These are phyloP conservation scores for Hyperoplus lanceolatus DNA, from an alignment of 2,797 vertebrate species.

Conservation along the genomic window DNA sequence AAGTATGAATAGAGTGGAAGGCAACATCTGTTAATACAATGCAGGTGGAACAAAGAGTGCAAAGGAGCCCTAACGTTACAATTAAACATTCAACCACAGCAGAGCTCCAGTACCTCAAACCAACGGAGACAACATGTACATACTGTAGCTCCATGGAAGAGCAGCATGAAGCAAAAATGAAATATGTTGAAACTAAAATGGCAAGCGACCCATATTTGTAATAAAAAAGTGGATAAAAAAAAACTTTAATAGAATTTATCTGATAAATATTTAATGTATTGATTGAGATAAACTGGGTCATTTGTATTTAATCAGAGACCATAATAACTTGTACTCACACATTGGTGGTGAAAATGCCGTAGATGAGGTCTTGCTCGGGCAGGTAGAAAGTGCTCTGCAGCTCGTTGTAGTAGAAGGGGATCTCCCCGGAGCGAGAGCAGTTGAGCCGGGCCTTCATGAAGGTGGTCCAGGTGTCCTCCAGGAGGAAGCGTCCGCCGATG, in stretches of 20 bases:
- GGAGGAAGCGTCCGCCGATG: conserved; percentile 94
- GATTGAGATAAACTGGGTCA: too few relatives aligned
- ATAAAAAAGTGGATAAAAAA: too few relatives aligned
- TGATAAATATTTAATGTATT: too few relatives aligned
- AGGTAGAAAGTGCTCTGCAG: conserved; percentile 98
- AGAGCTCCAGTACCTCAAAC: background rate
- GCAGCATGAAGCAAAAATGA: too few relatives aligned
- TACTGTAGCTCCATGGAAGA: too few relatives aligned
- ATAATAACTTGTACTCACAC: conserved; percentile 86
- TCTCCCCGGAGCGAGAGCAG: conserved; percentile 96
- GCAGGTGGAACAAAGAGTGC: background rate
- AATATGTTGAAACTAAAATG: too few relatives aligned
- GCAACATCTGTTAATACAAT: background rate
- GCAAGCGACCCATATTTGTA: too few relatives aligned
- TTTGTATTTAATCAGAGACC: conserved; percentile 31
- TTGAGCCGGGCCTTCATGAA: conserved; percentile 98
- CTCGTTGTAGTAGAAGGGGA: conserved; percentile 98
- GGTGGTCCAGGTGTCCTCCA: conserved; percentile 99
- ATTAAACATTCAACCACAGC: background rate
- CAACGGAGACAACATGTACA: background rate
- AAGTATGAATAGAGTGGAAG: background rate
- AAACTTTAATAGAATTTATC: too few relatives aligned
- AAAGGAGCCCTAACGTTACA: background rate
- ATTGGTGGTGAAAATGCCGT: conserved; percentile 98
- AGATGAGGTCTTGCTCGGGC: conserved; percentile 97